Evolutionary conservation across 2,797 vertebrate species (phyloP).

Genomic region (Ambastaia sidthimunki): DNA sequence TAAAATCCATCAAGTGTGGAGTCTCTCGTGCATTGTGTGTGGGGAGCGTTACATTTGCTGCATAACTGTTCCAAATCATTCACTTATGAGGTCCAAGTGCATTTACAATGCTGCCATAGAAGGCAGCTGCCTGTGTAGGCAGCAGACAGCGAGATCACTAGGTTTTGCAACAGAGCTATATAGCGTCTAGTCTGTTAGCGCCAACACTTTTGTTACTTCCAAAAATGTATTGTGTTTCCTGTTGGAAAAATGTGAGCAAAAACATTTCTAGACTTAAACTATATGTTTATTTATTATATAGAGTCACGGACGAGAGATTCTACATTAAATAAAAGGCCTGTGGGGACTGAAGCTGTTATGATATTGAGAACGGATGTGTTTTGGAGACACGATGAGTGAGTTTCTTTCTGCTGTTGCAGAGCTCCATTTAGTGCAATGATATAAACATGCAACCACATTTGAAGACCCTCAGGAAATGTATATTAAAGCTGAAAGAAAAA

Average conservation of each 20-base stretch:
- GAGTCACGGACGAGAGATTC: conserved; percentile 9
- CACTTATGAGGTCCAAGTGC: neutral
- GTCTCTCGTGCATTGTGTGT: neutral
- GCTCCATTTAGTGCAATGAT: neutral
- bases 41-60: neutral
- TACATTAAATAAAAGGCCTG: conserved; percentile 14
- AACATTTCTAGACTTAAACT: neutral
- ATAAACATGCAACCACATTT: neutral
- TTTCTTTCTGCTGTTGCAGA: conserved; percentile 13
- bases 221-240: neutral
- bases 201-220: neutral
- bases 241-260: neutral
- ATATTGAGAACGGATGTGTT: conserved; percentile 37
- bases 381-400: conserved; percentile 14
- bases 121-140: neutral
- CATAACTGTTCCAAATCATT: neutral
- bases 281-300: neutral
- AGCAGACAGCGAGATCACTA: neutral
- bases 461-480: conserved; percentile 1
- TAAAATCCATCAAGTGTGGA: neutral
- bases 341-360: neutral
- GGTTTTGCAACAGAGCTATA: neutral
- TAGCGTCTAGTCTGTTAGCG: neutral
- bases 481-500: no score
- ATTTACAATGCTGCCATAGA: neutral